Evolutionary conservation across 2,113 vertebrate genomes (phyloP).

Genomic region (Labeo catla): DNA sequence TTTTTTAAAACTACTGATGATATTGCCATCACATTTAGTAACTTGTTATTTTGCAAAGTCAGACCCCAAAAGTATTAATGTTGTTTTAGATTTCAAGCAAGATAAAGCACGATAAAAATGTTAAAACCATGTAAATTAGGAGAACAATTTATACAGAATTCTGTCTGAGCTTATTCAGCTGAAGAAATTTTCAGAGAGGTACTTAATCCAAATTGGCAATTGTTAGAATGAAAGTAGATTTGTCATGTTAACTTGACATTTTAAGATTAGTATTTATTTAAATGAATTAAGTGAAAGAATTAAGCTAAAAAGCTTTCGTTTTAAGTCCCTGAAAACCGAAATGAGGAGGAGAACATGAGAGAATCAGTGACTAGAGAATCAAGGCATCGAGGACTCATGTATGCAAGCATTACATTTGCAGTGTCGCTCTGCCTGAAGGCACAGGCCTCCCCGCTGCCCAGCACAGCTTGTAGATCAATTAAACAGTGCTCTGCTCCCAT

Average conservation of each 20-base stretch:
- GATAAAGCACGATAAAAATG: background rate
- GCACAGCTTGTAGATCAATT: slow-evolving; percentile 55
- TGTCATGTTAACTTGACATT: background rate
- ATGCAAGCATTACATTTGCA: slow-evolving; percentile 13
- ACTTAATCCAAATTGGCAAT: background rate
- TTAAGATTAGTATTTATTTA: background rate
- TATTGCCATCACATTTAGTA: background rate
- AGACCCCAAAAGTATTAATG: background rate
- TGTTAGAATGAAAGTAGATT: background rate
- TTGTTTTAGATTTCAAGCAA: background rate
- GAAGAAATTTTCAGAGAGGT: background rate
- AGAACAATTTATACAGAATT: background rate
- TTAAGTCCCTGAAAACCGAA: background rate
- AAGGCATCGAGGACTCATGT: background rate
- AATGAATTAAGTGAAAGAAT: background rate
- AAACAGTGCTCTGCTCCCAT: slow-evolving; percentile 37
- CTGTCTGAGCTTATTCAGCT: background rate
- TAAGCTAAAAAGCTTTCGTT: background rate
- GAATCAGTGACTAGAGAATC: background rate
- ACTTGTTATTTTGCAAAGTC: background rate
- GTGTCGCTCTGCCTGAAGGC: slow-evolving; percentile 28
- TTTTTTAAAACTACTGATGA: background rate
- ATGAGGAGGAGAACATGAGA: background rate
- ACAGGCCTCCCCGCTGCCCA: slow-evolving; percentile 43
- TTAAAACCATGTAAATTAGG: background rate